Base-by-base conservation (phyloP, 1,140 invertebrate species). In the Hypsibius dujardini region DNA sequence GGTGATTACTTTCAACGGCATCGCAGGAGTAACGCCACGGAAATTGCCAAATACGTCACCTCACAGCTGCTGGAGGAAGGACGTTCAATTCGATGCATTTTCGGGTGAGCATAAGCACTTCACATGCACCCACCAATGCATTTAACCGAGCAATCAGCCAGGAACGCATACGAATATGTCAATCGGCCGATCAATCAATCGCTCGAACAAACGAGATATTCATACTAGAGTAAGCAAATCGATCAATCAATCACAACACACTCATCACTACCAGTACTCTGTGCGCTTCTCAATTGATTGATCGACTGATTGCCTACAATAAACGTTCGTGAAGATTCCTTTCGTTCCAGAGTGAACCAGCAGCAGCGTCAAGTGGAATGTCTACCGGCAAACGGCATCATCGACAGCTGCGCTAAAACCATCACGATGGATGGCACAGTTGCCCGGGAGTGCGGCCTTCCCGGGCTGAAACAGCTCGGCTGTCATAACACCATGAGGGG, bases 351-450 rank as follows among this genome's bases (percentile, higher is more conserved):
- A 42, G 62, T 67, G 12, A 42, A 42, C 62, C 12, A 67, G 42
- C 12, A 15, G 12, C 62, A 67, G 62, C 62, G 62, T 42, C 62
- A 67, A 67, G 62, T 67, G 62, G 62, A 67, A 67, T 67, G 62
- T 42, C 3, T 67, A 7, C 7, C 50, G 7, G 50, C 50, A 7
- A 56, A 7, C 7, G 50, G 50, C 50, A 56, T 56, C 0, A 56
- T 56, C n/a, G 50, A 56, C 50, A 56, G 50, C 50, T 56, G 50
- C 50, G n/a, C n/a, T 56, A 56, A 56, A n/a, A n/a, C 50, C 50
- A 56, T n/a, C 7, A 12, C 50, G n/a, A n/a, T 56, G 7, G 50
- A 56, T 56, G 50, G 50, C 7, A 56, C 50, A 7, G n/a, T 56
- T 56, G 50, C n/a, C 50, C 7, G 50, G n/a, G 50, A 56, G 7